phyloP scores from a whole-genome alignment of 2,888 invertebrate genomes.

The Scaptomyza parva region DNA sequence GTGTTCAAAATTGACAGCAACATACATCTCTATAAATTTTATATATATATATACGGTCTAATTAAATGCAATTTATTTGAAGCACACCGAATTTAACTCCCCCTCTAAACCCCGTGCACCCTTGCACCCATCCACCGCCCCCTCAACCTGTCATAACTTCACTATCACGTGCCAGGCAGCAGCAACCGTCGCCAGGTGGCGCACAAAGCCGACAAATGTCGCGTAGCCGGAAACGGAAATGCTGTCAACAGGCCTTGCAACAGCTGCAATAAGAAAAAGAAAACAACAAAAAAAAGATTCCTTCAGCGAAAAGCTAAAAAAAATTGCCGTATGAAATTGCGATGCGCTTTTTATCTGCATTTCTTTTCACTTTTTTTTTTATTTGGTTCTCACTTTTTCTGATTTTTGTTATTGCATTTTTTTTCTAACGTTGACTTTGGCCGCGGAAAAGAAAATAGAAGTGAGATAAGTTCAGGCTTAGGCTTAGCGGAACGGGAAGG shows the following conservation, averaged over 20 bases:
- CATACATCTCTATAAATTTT: neutral
- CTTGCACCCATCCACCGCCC: neutral
- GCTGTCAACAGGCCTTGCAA: conserved; percentile 54
- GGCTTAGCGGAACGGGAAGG: conserved; percentile 2
- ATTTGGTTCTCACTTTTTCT: neutral
- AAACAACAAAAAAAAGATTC: conserved; percentile 19
- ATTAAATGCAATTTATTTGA: conserved; percentile 64
- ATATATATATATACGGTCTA: conserved; percentile 27
- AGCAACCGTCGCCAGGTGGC: conserved; percentile 48
- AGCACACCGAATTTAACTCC: conserved; percentile 1
- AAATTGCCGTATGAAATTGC: conserved; percentile 44
- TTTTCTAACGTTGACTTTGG: conserved; percentile 11
- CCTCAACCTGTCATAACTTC: conserved; percentile 42
- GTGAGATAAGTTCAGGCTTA: conserved; percentile 44
- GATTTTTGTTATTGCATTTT: neutral
- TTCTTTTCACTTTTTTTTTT: neutral
- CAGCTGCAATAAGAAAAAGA: conserved; percentile 2
- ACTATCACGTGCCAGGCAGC: conserved; percentile 48
- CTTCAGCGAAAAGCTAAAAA: conserved; percentile 20
- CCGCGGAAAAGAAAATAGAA: conserved; percentile 4
- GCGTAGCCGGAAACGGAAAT: conserved; percentile 52
- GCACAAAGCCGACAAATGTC: conserved; percentile 34
- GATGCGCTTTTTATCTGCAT: conserved; percentile 49
- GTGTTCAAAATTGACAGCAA: conserved; percentile 40
- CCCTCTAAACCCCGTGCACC: neutral